Evolutionary conservation across 2,888 invertebrate genomes (phyloP).

Genomic region (Agonopterix arenella): DNA sequence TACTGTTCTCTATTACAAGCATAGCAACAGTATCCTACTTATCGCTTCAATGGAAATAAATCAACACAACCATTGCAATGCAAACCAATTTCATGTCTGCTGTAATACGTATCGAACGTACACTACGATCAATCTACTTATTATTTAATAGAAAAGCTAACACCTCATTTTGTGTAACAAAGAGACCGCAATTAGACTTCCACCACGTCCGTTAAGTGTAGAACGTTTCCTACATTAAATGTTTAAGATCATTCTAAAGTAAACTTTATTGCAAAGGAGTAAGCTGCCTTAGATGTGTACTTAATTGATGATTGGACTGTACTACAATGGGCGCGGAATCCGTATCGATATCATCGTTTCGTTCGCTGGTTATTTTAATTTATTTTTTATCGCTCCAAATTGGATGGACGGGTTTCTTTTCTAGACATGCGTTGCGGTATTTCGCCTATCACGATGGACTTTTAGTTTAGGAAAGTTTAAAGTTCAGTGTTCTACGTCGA

Average conservation of each 20-base stretch:
- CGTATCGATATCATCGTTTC: conserved; percentile 67
- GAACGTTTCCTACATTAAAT: no score
- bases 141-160: conserved; percentile 73
- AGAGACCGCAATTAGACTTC: conserved; percentile 67
- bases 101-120: conserved; percentile 35
- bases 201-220: conserved; percentile 46
- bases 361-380: conserved; percentile 66
- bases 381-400: conserved; percentile 72
- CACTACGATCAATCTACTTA: conserved; percentile 53
- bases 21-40: background rate
- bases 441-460: conserved; percentile 49
- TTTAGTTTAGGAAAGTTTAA: conserved; percentile 49
- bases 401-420: conserved; percentile 62
- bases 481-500: conserved; percentile 26
- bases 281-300: no score
- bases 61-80: conserved; percentile 15
- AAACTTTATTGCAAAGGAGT: no score
- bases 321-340: conserved; percentile 53
- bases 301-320: no score
- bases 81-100: conserved; percentile 43
- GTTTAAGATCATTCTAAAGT: no score
- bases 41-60: conserved; percentile 2
- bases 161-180: conserved; percentile 75
- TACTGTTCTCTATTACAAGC: background rate
- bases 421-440: conserved; percentile 41